Evolutionary conservation across 2,797 vertebrate genomes (phyloP), one percentile per base, ranked within the genome.

Genomic region (Nasua narica): DNA sequence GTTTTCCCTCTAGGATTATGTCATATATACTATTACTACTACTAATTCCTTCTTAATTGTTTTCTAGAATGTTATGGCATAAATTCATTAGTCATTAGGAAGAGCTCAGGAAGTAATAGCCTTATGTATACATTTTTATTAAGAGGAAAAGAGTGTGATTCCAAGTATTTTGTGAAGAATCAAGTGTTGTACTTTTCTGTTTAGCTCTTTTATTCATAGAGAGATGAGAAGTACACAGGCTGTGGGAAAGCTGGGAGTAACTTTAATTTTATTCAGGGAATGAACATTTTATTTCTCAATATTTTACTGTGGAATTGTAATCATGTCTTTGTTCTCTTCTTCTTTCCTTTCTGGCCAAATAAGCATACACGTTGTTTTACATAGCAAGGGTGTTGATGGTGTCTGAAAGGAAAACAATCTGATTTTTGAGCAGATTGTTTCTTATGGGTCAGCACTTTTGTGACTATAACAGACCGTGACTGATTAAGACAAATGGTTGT

Each of bases 381-480:
- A 82, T 87, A 52, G 84, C 54, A 87, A 96, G 65, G 69, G 60
- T 97, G 46, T 70, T 56, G 94, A 27, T 94, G 90, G 91, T 37
- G 81, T 23, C 48, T 97, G 79, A 94, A 95, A 94, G 96, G 96
- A 94, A 94, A 43, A 96, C 87, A 96, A 29, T 35, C 72, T 77
- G 81, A 94, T 43, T 88, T 67, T 58, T 94, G 67, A 98, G 97
- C 58, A 89, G 94, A 97, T 95, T 97, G 91, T 94, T 95, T 95
- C 97, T 95, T 84, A 87, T 95, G 97, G 98, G 95, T 97, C 97
- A 97, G 90, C 87, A 96, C 96, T 96, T 97, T 91, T 92, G 97
- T 95, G 91, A 89, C 94, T 96, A 77, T 95, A 91, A 96, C 84
- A 94, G 97, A 97, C 85, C 83, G 32, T 97, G 96, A 97, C 97